Evolutionary conservation across 1,140 invertebrate species (phyloP), one percentile per base, ranked within the genome.

Genomic region (Chlorops oryzae): DNA sequence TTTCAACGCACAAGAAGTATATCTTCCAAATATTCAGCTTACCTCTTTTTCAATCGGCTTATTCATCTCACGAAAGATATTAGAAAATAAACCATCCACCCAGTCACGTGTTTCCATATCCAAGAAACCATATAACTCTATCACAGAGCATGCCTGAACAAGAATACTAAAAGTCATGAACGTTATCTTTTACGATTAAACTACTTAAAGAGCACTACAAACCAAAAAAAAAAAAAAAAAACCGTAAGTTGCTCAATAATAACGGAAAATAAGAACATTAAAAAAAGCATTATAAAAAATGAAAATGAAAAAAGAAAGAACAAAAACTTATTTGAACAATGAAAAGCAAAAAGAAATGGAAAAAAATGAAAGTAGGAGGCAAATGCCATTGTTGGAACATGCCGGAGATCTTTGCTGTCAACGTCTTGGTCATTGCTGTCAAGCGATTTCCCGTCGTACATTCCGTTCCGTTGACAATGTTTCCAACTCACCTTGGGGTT

Each of bases 11-110:
- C n/a, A n/a, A n/a, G n/a, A n/a, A n/a, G n/a, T n/a, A n/a, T n/a
- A n/a, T n/a, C n/a, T n/a, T n/a, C n/a, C n/a, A n/a, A 9, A 7
- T 35, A 22, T 51, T 34, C 22, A 41, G 65, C 65, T 59, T 64
- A 72, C 69, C 55, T 70, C 72, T 66, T 77, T 74, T 47, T 83
- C 81, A 1, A 81, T 75, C 2, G 83, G 80, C 75, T 81, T 84
- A 74, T 95, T 95, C 67, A 92, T 87, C 69, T 92, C 88, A 34
- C 91, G 79, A 74, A 95, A 95, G 58, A 94, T 93, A 63, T 84
- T 87, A 2, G 90, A 92, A 48, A 94, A 78, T 3, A 95, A 75
- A 18, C 92, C 92, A 73, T 96, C 92, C 18, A 86, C 89, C 92
- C 92, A 96, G 70, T 94, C 90, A 63, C 89, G 78, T 2, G 88